Evolutionary conservation across 1,140 invertebrate genomes (phyloP), one percentile per base, ranked within the genome.

Genomic region (Aporrectodea caliginosa): DNA sequence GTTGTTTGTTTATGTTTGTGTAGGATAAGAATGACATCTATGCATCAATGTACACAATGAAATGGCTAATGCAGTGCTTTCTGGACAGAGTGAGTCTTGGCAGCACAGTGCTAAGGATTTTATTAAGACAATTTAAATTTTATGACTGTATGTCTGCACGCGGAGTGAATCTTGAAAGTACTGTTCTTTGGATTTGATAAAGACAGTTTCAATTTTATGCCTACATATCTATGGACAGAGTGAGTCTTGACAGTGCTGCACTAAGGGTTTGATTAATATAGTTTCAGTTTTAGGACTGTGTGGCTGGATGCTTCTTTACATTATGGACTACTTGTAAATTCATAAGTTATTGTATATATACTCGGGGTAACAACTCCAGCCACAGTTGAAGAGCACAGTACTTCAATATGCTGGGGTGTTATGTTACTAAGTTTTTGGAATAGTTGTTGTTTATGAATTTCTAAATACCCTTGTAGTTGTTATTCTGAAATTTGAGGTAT

Each of bases 31-130:
- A 97, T 89, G 95, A 95, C 84, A 93, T 99, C 82, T 94, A 98
- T 90, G 93, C 96, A 71, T 94, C 97, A 85, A 91, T 99, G 31
- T 99, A 98, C 89, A 95, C 97, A 70, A 91, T 99, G 29, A 98
- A 99, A 88, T 99, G 98, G 97, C 99, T 98, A 90, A 98, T 99
- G 88, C 97, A 99, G 84, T 98, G 98, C 88, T 99, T 99, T 90
- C 92, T 99, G 82, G 98, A 99, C 83, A 85, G 90, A 81, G 95
- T 97, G 90, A 91, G 91, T 89, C 2, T 34, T 73, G 81, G 30
- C 69, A 33, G n/a, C n/a, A 16, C n/a, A 33, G 31, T 74, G 73
- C 0, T 29, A 0, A 74, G n/a, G 2, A 6, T 31, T 34, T 31
- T 22, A 30, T 30, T 34, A 33, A 6, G 2, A 30, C 1, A 30